Evolutionary conservation across 2,113 vertebrate genomes (phyloP).

Genomic region (Actenoides hombroni): DNA sequence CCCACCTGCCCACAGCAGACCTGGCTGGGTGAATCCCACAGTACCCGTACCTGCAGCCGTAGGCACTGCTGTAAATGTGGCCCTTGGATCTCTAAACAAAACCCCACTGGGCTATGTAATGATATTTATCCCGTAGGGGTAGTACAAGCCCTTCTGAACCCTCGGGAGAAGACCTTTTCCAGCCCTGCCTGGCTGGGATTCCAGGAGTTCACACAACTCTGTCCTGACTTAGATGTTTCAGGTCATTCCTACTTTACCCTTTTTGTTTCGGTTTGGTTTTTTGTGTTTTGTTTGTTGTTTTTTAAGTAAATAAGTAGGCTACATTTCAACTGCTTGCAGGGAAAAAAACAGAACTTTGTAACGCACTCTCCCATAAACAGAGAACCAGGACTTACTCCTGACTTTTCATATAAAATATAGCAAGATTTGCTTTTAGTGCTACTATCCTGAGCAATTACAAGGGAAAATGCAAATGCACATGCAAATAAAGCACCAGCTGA

Average conservation of each 20-base stretch:
- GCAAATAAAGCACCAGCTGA: slow-evolving; percentile 56
- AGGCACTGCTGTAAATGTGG: background rate
- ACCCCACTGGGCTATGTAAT: background rate
- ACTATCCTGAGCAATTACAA: slow-evolving; percentile 7
- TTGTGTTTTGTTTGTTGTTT: background rate
- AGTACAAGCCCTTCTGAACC: background rate
- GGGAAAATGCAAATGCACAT: slow-evolving; percentile 60
- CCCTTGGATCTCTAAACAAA: background rate
- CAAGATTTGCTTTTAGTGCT: slow-evolving; percentile 55
- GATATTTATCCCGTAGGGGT: background rate
- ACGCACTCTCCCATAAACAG: background rate
- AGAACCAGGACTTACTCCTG: background rate
- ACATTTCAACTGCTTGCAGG: background rate
- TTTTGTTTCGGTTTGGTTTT: too few relatives aligned
- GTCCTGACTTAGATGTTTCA: background rate
- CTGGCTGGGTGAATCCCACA: background rate
- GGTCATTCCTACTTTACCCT: background rate
- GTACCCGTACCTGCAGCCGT: rapidly evolving
- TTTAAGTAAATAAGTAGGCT: background rate
- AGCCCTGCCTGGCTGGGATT: background rate
- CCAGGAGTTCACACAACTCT: background rate
- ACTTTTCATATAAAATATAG: background rate
- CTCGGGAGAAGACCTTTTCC: background rate
- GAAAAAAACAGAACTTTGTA: background rate
- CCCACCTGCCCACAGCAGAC: background rate